Evolutionary conservation across 1,140 invertebrate species (phyloP), one percentile per base, ranked within the genome.

Genomic region (Saxidomus purpurata): DNA sequence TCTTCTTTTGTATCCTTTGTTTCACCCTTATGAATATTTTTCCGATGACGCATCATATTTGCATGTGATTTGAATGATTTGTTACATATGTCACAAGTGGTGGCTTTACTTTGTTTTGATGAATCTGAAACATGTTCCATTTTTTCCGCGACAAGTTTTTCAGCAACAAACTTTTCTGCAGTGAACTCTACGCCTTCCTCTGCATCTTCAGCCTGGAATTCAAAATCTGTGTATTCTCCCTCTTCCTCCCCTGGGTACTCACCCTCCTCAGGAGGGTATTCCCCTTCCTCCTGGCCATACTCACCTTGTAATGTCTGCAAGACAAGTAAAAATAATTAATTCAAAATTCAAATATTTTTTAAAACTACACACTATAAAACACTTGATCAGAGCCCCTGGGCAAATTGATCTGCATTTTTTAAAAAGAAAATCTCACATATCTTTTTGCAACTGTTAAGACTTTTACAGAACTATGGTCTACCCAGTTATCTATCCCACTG

Each of bases 151-250:
- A 87, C 85, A 40, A 87, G 49, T 79, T 77, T 79, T 52, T 87
- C 85, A 3, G 86, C 77, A 69, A 71, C 63, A 69, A 88, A 81
- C 52, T 88, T 88, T 49, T 88, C 86, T 17, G 86, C 86, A 13
- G 63, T 81, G 36, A 80, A 88, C n/a, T 71, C 61, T 6, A 22
- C 13, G 19, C 43, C 77, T 4, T 19, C 40, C 2, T 69, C 77
- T 40, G 43, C 31, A 17, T 87, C 71, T 55, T 59, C 71, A 3
- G 31, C 83, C 31, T 31, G 34, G 36, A 74, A 36, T n/a, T 67
- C 74, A 63, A 31, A 79, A 15, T 81, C 36, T 36, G 77, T 52
- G 67, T 63, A 52, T 52, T 67, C 81, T 19, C 34, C 71, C 49
- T 84, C 69, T 8, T 36, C 76, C 13, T 74, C 40, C 67, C 63